A percentile compares a stretch with the other conserved stretches of the same genome.
Evolutionary conservation across 1,140 invertebrate genomes (phyloP).

Genomic region (Pissodes strobi): DNA sequence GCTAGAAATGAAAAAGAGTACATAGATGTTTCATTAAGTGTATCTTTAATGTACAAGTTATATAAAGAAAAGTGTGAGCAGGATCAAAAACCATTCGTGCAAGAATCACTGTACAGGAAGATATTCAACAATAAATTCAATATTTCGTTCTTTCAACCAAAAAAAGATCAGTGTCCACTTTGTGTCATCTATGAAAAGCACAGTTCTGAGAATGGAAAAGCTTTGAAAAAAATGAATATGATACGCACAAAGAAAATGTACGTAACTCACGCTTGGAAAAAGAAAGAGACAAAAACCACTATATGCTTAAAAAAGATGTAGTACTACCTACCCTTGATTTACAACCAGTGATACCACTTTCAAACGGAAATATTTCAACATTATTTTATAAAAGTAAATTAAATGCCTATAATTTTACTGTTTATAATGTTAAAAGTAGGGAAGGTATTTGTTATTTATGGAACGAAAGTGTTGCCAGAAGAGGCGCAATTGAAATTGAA

Average conservation of each 20-base stretch:
- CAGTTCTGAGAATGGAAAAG: not conserved
- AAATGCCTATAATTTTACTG: no score
- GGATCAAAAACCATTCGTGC: not conserved
- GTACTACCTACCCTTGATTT: not conserved
- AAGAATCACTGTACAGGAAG: not conserved
- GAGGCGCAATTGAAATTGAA: not conserved
- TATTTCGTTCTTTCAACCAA: slow-evolving; percentile 7
- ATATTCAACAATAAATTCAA: no score
- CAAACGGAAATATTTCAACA: slow-evolving; percentile 1
- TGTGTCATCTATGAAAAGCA: slow-evolving; percentile 2
- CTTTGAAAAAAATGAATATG: slow-evolving; percentile 2
- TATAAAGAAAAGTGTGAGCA: slow-evolving; percentile 3
- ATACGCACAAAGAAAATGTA: slow-evolving; percentile 1
- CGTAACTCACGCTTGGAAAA: slow-evolving; percentile 1
- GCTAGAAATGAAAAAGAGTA: no score
- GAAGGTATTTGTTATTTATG: not conserved
- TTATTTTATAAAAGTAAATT: no score
- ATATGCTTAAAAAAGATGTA: not conserved
- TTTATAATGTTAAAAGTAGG: no score
- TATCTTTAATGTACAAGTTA: slow-evolving; percentile 8
- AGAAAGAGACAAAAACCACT: slow-evolving; percentile 1
- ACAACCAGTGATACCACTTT: slow-evolving; percentile 1
- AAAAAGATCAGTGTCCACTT: no score
- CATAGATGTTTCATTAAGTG: not conserved
- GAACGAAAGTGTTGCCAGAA: not conserved